A percentile compares a stretch with the other conserved stretches of the same genome.
Conservation (phyloP, 2,888 invertebrate species). For the Orthonychiurus folsomi region DNA sequence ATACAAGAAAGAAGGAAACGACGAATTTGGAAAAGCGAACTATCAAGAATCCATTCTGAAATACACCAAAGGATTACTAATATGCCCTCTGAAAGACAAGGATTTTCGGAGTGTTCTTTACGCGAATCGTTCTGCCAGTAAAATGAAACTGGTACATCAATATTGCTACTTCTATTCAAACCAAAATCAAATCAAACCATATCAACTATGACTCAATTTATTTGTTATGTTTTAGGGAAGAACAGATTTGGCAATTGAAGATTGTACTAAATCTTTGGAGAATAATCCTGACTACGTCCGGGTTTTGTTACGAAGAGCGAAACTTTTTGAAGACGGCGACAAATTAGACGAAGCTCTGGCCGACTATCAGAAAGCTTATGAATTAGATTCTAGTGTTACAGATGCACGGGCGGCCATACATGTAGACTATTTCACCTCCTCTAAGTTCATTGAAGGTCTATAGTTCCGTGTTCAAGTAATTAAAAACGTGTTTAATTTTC, state of each 20-base stretch:
- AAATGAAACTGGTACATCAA: conserved; percentile 42
- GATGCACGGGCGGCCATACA: conserved; percentile 59
- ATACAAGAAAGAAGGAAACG: conserved; percentile 87
- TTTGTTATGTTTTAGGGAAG: conserved; percentile 57
- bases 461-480: conserved; percentile 26
- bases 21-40: conserved; percentile 70
- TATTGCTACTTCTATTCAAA: no score
- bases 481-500: no score
- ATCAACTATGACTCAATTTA: conserved; percentile 24
- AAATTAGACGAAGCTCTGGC: conserved; percentile 79
- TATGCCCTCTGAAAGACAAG: conserved; percentile 62
- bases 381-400: conserved; percentile 63
- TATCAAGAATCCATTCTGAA: conserved; percentile 69
- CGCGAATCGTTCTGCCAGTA: conserved; percentile 80
- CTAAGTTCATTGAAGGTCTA: conserved; percentile 41
- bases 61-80: conserved; percentile 75
- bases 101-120: conserved; percentile 49
- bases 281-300: conserved; percentile 78
- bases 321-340: conserved; percentile 70
- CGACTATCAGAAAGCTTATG: conserved; percentile 74
- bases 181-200: conserved; percentile 18
- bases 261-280: conserved; percentile 75
- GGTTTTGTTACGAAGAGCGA: conserved; percentile 77
- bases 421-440: no score
- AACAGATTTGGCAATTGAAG: conserved; percentile 66